These are phyloP conservation scores for Prosapia bicincta DNA, from an alignment of 2,888 invertebrate genomes.

Conservation along the genomic window DNA sequence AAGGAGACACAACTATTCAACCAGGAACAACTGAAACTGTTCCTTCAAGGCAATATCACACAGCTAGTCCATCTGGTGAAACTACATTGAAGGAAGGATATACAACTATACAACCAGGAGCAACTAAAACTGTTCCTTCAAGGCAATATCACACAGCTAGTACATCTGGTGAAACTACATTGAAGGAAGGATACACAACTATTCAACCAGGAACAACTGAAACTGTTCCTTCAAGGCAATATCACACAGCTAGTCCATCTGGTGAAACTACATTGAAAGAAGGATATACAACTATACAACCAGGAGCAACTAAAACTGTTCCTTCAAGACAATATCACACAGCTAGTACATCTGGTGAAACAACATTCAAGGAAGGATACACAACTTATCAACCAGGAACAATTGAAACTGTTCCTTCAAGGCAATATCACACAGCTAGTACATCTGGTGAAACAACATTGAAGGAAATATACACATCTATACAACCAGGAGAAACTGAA, in stretches of 20 bases:
- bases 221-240: neutral
- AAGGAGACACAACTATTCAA: neutral
- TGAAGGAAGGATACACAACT: neutral
- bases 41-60: neutral
- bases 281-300: neutral
- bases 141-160: neutral
- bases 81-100: neutral
- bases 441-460: constrained; percentile 2
- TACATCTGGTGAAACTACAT: neutral
- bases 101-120: neutral
- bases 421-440: neutral
- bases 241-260: neutral
- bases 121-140: neutral
- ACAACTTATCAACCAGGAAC: neutral
- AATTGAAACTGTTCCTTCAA: neutral
- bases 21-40: constrained; percentile 19
- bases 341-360: neutral
- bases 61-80: neutral
- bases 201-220: neutral
- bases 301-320: neutral
- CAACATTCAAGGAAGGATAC: neutral
- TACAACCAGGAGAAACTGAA: neutral
- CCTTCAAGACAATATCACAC: neutral
- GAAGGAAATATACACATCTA: neutral
- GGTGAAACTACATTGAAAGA: neutral